These are phyloP conservation scores for Zaprionus nigranus DNA, from an alignment of 1,140 invertebrate species.

Conservation along the genomic window DNA sequence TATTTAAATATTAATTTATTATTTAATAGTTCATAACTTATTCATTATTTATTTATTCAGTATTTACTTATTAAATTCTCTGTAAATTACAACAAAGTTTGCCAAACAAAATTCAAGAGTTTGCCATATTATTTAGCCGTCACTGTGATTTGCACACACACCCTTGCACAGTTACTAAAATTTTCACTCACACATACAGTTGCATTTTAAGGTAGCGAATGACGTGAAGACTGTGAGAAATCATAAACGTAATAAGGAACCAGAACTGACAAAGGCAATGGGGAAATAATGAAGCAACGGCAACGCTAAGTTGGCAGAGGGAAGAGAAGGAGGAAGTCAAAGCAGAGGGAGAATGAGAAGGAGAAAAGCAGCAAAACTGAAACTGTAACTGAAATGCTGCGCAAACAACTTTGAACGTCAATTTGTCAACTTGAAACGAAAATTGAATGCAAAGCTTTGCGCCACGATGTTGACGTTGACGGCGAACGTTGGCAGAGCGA, in stretches of 20 bases:
- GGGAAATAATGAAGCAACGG: conserved; percentile 17
- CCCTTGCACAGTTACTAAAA: conserved; percentile 20
- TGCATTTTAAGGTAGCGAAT: conserved; percentile 55
- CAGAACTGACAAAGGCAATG: conserved; percentile 53
- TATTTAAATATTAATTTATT: too few relatives aligned
- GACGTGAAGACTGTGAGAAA: conserved; percentile 59
- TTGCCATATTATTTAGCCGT: background rate
- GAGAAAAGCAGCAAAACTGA: conserved; percentile 49
- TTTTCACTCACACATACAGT: conserved; percentile 28
- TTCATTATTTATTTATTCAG: background rate
- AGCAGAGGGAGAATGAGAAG: background rate
- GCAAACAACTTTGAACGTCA: conserved; percentile 83
- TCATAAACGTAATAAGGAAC: conserved; percentile 77
- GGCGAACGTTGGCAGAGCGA: conserved; percentile 15
- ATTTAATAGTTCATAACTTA: too few relatives aligned
- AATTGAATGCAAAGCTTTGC: conserved; percentile 81
- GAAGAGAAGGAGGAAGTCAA: background rate
- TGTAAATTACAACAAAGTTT: background rate
- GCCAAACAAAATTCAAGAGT: background rate
- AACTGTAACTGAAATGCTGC: conserved; percentile 81
- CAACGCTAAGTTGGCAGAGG: too few relatives aligned
- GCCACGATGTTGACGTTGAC: conserved; percentile 51
- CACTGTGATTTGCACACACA: conserved; percentile 33
- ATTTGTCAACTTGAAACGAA: conserved; percentile 80
- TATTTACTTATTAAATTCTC: background rate